A percentile compares a stretch with the other conserved stretches of the same genome.
Conservation (phyloP, 2,888 invertebrate species). For the Chalcis sispes region DNA sequence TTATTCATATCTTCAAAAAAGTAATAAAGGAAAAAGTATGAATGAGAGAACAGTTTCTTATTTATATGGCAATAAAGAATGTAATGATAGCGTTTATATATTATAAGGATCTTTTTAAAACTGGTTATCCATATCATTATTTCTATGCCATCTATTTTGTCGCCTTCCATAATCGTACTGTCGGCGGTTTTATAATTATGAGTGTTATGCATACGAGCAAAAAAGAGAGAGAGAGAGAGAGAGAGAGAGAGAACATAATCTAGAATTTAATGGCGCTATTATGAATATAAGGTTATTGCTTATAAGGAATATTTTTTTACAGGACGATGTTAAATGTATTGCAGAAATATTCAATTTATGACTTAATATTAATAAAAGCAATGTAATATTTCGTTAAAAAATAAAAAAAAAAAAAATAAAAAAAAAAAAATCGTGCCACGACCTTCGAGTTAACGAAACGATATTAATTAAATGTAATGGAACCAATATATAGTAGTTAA, state of each 20-base stretch:
- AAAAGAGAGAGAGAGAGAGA: background rate
- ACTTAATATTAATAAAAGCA: conserved; percentile 16
- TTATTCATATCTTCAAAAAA: no score
- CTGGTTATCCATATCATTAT: conserved; percentile 37
- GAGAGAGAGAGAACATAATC: conserved; percentile 3
- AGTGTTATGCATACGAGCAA: background rate
- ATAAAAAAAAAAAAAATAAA: no score
- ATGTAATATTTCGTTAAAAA: no score
- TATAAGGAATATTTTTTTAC: background rate
- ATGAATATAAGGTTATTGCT: conserved; percentile 28
- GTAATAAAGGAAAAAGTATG: background rate
- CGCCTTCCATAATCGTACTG: conserved; percentile 46
- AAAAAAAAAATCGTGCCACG: no score
- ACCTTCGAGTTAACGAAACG: no score
- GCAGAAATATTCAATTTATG: conserved; percentile 32
- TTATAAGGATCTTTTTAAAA: conserved; percentile 29
- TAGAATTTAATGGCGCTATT: conserved; percentile 27
- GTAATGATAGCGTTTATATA: conserved; percentile 8
- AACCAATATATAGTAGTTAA: no score
- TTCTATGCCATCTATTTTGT: conserved; percentile 48
- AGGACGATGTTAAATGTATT: no score
- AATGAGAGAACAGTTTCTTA: background rate
- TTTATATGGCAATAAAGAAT: conserved; percentile 17
- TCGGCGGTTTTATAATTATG: conserved; percentile 47
- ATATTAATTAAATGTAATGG: no score